A percentile compares a stretch with the other conserved stretches of the same genome.
phyloP scores from a whole-genome alignment of 2,113 vertebrate species.

The Stigmatopora nigra region DNA sequence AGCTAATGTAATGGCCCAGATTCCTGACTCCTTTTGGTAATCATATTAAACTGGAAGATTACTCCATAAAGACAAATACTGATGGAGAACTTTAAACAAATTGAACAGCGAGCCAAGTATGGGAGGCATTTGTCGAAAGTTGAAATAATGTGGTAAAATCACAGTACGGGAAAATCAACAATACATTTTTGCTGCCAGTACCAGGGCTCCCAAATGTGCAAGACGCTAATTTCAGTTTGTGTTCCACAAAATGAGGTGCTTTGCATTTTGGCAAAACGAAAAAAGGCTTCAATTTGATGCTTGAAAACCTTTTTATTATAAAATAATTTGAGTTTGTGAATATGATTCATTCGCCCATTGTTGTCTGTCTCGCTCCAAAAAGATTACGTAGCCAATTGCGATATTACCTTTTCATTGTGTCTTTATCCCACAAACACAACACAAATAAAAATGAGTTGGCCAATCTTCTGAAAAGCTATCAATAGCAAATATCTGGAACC shows the following conservation, averaged over 20 bases:
- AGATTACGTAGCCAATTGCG: too few relatives aligned
- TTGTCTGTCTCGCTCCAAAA: too few relatives aligned
- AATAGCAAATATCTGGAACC: too few relatives aligned
- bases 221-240: neutral
- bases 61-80: constrained; percentile 7
- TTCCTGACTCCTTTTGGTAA: constrained; percentile 41
- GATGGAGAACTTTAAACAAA: constrained; percentile 20
- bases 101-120: neutral
- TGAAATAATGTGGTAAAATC: neutral
- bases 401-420: too few relatives aligned
- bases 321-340: too few relatives aligned
- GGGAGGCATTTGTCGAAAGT: neutral
- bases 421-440: too few relatives aligned
- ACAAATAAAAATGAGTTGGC: too few relatives aligned
- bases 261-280: too few relatives aligned
- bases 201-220: neutral
- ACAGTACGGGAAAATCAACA: neutral
- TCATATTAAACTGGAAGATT: constrained; percentile 48
- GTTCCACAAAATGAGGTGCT: neutral
- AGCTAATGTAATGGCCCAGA: constrained; percentile 36
- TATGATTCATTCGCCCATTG: too few relatives aligned
- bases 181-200: constrained; percentile 1
- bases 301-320: too few relatives aligned
- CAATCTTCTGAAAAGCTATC: too few relatives aligned
- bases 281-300: too few relatives aligned